Conservation (phyloP, 1,140 invertebrate species). For the Polypedilum vanderplanki region DNA sequence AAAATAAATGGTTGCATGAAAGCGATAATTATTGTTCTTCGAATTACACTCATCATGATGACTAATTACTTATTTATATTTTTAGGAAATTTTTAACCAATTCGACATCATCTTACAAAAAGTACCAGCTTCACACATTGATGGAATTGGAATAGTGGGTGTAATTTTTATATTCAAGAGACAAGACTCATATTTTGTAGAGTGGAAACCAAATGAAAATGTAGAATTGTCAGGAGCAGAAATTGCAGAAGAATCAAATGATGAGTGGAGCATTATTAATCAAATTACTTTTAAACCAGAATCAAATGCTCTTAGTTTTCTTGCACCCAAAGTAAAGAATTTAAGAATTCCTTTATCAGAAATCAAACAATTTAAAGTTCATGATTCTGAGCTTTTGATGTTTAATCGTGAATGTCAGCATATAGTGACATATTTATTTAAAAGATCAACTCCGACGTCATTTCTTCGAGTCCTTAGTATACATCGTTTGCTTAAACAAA, state of each 20-base stretch:
- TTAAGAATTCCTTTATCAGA: not conserved
- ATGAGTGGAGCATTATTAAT: constrained; percentile 4
- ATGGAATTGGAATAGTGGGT: not conserved
- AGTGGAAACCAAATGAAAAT: constrained; percentile 71
- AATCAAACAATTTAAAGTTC: constrained; percentile 8
- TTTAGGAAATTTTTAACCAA: constrained; percentile 22
- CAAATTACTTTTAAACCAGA: constrained; percentile 9
- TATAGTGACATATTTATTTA: constrained; percentile 59
- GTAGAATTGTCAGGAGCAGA: constrained; percentile 64
- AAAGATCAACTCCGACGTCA: constrained; percentile 48
- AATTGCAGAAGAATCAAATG: constrained; percentile 36
- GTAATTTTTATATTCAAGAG: not conserved
- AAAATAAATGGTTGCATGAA: no score
- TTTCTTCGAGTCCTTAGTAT: constrained; percentile 32
- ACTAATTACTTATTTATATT: not conserved
- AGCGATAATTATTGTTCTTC: no score
- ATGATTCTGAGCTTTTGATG: not conserved
- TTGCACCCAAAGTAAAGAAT: not conserved
- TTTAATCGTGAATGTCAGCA: not conserved
- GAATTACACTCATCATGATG: not conserved
- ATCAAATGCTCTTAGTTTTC: not conserved
- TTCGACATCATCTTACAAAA: not conserved
- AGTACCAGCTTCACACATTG: constrained; percentile 1
- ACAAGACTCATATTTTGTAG: constrained; percentile 48
- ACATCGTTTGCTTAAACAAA: constrained; percentile 56